These are phyloP conservation scores for Harpalus rufipes DNA, from an alignment of 2,888 invertebrate genomes.

Conservation along the genomic window DNA sequence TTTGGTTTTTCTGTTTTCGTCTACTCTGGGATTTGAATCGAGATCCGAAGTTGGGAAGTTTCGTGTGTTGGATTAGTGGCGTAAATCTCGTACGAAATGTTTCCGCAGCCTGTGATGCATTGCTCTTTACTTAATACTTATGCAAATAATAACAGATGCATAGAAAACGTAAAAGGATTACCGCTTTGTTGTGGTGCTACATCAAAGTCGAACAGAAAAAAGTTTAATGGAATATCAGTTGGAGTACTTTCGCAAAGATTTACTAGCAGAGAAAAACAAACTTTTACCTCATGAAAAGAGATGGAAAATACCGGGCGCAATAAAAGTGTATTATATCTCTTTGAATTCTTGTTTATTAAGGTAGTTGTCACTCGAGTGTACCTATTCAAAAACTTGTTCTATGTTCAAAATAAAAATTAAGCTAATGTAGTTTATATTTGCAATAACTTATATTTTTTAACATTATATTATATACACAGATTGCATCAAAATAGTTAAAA, in stretches of 20 bases:
- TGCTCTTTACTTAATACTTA: conserved; percentile 60
- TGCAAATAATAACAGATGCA: conserved; percentile 61
- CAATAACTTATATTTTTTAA: too few species aligned
- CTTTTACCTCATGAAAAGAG: background rate
- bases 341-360: too few species aligned
- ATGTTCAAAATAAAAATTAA: too few species aligned
- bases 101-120: conserved; percentile 52
- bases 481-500: too few species aligned
- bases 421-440: too few species aligned
- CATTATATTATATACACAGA: too few species aligned
- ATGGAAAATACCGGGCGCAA: too few species aligned
- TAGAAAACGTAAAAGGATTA: conserved; percentile 23
- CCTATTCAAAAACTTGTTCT: too few species aligned
- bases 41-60: conserved; percentile 53
- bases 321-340: too few species aligned
- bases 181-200: conserved; percentile 22
- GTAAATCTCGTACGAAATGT: conserved; percentile 54
- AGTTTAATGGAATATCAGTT: conserved; percentile 14
- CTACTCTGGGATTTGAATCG: conserved; percentile 54
- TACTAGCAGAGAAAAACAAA: background rate
- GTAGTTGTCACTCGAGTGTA: too few species aligned
- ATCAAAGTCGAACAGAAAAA: conserved; percentile 16
- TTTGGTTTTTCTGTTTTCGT: conserved; percentile 45
- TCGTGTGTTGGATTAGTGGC: conserved; percentile 57
- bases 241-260: conserved; percentile 4